Conservation (phyloP, 2,797 vertebrate genomes). For the Coregonus suidteri region DNA sequence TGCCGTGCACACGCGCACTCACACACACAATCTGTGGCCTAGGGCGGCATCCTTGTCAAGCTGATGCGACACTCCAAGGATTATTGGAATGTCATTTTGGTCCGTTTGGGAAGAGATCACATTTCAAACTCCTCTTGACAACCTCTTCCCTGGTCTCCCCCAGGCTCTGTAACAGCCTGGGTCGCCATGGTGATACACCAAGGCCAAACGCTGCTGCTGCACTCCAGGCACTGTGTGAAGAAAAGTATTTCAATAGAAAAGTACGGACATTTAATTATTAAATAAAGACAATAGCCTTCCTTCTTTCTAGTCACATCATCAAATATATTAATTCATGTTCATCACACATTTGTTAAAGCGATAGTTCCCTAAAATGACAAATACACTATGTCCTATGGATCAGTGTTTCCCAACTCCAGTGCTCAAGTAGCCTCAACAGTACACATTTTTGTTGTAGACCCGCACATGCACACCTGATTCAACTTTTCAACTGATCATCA, state of each 20-base stretch:
- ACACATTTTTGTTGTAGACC: no score
- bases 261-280: no score
- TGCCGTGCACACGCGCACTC: not conserved
- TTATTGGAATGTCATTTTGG: conserved; percentile 69
- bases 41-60: conserved; percentile 53
- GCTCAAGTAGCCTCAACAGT: no score
- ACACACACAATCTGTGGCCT: conserved; percentile 6
- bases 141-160: conserved; percentile 39
- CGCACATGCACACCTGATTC: no score
- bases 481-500: no score
- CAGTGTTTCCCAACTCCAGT: no score
- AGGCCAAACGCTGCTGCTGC: not conserved
- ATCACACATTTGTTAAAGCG: no score
- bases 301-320: no score
- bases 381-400: no score
- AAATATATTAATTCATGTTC: no score
- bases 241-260: not conserved
- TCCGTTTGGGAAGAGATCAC: conserved; percentile 60
- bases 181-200: conserved; percentile 49
- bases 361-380: no score
- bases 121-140: conserved; percentile 67
- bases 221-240: not conserved
- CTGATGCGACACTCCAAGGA: conserved; percentile 55
- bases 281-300: no score
- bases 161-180: conserved; percentile 49